Evolutionary conservation across 2,113 vertebrate genomes (phyloP).

Genomic region (Cacatua alba): DNA sequence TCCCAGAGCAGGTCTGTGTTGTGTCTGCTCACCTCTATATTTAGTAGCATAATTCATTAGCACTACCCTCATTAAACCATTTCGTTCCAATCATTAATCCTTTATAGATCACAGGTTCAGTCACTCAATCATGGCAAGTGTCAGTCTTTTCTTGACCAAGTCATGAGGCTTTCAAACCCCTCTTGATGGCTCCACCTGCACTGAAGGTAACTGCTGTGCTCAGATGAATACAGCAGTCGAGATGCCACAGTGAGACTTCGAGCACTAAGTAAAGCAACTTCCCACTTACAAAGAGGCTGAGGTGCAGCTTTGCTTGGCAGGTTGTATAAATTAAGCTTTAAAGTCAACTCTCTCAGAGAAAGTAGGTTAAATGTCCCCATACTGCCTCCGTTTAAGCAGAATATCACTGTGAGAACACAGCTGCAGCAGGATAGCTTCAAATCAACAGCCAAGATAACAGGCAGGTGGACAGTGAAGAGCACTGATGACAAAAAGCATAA

Average conservation of each 20-base stretch:
- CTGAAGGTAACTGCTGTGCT: background rate
- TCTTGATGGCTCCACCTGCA: background rate
- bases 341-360: background rate
- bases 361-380: background rate
- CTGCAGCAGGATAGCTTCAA: background rate
- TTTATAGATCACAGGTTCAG: background rate
- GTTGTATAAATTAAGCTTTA: background rate
- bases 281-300: background rate
- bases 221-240: background rate
- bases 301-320: background rate
- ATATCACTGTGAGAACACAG: background rate
- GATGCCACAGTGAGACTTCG: background rate
- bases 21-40: background rate
- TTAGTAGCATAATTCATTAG: background rate
- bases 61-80: slow-evolving; percentile 16
- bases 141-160: background rate
- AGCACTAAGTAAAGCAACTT: background rate
- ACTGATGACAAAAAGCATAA: background rate
- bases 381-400: background rate
- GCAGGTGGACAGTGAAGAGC: background rate
- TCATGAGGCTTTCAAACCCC: background rate
- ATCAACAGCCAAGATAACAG: background rate
- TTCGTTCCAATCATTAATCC: slow-evolving; percentile 14
- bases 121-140: background rate
- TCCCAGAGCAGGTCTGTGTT: background rate